Evolutionary conservation across 2,888 invertebrate species (phyloP).

Genomic region (Tridacna gigas): DNA sequence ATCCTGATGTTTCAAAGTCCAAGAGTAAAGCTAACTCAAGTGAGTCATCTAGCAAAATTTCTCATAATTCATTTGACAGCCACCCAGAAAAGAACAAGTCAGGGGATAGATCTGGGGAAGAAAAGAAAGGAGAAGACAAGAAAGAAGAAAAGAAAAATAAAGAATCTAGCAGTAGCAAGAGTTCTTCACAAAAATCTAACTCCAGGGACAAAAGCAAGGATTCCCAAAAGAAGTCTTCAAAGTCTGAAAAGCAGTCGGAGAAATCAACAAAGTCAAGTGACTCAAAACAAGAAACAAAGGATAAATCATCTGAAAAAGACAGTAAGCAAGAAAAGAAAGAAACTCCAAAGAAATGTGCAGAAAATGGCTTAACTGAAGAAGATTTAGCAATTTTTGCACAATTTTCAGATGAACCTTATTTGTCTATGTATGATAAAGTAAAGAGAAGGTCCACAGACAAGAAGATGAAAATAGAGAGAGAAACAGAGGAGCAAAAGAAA

Average conservation of each 20-base stretch:
- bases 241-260: constrained; percentile 46
- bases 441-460: constrained; percentile 79
- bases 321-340: constrained; percentile 26
- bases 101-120: constrained; percentile 55
- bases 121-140: constrained; percentile 51
- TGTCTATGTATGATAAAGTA: constrained; percentile 97
- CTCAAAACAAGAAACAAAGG: constrained; percentile 43
- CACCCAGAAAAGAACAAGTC: constrained; percentile 63
- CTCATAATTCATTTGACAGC: constrained; percentile 50
- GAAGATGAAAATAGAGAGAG: constrained; percentile 84
- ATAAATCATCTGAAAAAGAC: constrained; percentile 47
- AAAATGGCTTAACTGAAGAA: constrained; percentile 65
- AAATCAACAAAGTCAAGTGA: constrained; percentile 44
- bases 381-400: constrained; percentile 68
- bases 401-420: constrained; percentile 91
- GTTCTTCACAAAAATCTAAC: constrained; percentile 52
- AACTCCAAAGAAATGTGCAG: constrained; percentile 43
- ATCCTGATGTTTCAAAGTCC: constrained; percentile 61
- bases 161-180: constrained; percentile 27
- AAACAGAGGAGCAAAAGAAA: constrained; percentile 67
- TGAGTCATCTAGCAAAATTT: constrained; percentile 45
- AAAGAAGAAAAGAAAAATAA: constrained; percentile 50
- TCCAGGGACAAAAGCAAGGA: constrained; percentile 59
- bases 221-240: constrained; percentile 52
- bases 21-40: constrained; percentile 40